Evolutionary conservation across 2,888 invertebrate genomes (phyloP), one percentile per base, ranked within the genome.

Genomic region (Phragmatobia fuliginosa): DNA sequence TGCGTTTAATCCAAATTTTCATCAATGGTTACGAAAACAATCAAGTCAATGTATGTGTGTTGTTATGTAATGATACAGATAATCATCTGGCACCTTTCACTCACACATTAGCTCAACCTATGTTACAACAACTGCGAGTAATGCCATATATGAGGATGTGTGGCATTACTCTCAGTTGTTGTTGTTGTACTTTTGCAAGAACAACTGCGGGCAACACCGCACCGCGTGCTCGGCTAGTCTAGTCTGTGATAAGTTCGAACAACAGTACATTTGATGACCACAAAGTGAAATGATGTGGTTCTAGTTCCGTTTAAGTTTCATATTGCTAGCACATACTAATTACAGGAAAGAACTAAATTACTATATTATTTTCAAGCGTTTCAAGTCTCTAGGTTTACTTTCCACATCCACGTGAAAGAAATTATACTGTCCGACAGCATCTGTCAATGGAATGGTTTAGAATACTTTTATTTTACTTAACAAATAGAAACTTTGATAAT

Each of bases 321-420:
- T 87, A 81, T 81, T 82, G 75, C 72, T 79, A 77, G 75, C 76
- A 73, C 33, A 74, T 25, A 56, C 41, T 85, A 80, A 85, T 85
- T 79, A 78, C 86, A 83, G 87, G 85, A 85, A 84, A 69, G 76
- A 59, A 63, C 77, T 68, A 82, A 84, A 84, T 87, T 83, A 72
- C 78, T 77, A 80, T 78, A 79, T 77, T 62, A 73, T 56, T 56
- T 25, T 73, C 70, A 61, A 71, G 72, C 65, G 74, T 74, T 71
- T n/a, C n/a, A 67, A 72, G 60, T 66, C 61, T 36, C 18, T 36
- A 38, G 14, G 36, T 31, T 45, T 68, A 62, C 66, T 56, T 72
- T 72, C 21, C 21, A 66, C 32, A 59, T 60, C 32, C 28, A 56
- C 6, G 41, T 60, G 8, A 18, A 41, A 45, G 45, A 59, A 59